Evolutionary conservation across 2,797 vertebrate species (phyloP), one percentile per base, ranked within the genome.

Genomic region (Melanotaenia pygmaea): DNA sequence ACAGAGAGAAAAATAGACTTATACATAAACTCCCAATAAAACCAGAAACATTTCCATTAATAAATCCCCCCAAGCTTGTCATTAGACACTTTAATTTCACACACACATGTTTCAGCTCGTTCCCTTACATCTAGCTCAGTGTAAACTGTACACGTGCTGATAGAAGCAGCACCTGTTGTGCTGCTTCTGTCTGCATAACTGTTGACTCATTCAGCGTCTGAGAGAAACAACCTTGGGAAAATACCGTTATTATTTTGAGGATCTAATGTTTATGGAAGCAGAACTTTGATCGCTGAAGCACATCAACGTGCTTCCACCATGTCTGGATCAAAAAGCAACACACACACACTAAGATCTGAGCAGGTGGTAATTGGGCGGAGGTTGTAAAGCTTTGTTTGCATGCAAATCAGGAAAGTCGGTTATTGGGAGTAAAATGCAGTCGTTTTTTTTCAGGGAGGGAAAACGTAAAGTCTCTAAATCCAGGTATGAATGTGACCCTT

Each of bases 11-110:
- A 74, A 59, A 28, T 0, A 4, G 5, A 51, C 0, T 59, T 10
- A 62, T 28, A 53, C 47, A 60, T 34, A 84, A 80, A 77, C 71
- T 84, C 79, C 68, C 74, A 58, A 76, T 28, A 73, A 71, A 20
- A 77, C 63, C 68, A 67, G 1, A 71, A 28, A 3, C 11, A 37
- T 18, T 40, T 22, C 5, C 43, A 20, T 59, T 50, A 79, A 38
- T 14, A 10, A 53, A 79, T 24, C 59, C 75, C 53, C 70, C 57
- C 1, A 1, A 64, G 45, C 3, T 43, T 59, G 26, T 79, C 67
- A 79, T 43, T 81, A 65, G 80, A n/a, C 18, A 28, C 68, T 81
- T 79, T 79, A 67, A 74, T 67, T 67, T 60, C 37, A 9, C 47
- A 66, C 6, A 14, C 22, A 65, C 37, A 22, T 0, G 8, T 54